These are phyloP conservation scores for Phymatocera aterrima DNA, from an alignment of 2,888 invertebrate genomes.

Conservation along the genomic window DNA sequence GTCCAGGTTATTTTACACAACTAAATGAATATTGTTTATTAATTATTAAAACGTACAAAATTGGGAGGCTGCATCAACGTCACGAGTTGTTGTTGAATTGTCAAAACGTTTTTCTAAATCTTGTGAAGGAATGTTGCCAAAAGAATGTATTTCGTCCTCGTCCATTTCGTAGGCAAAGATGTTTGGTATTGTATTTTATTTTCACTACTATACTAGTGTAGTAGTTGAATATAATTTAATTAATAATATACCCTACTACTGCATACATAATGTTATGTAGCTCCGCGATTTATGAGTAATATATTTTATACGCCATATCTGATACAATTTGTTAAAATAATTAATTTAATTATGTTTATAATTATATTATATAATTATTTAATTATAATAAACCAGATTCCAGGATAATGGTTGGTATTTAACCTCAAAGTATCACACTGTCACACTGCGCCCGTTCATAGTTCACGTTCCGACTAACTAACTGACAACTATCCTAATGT, in stretches of 20 bases:
- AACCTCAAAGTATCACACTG: conserved; percentile 35
- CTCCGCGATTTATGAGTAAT: not conserved
- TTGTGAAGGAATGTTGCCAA: not conserved
- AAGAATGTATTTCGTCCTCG: conserved; percentile 2
- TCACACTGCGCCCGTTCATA: conserved; percentile 20
- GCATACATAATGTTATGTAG: not conserved
- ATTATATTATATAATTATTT: too few species aligned
- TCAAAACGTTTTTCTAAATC: not conserved
- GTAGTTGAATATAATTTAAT: conserved; percentile 13
- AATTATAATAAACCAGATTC: too few species aligned
- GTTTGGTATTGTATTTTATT: not conserved
- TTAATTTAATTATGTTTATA: too few species aligned
- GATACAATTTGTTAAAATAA: not conserved
- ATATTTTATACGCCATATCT: not conserved
- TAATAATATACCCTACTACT: too few species aligned
- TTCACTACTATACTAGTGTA: too few species aligned
- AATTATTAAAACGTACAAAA: not conserved
- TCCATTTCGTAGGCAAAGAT: conserved; percentile 16
- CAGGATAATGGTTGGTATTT: conserved; percentile 2
- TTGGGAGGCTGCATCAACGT: not conserved
- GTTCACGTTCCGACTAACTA: conserved; percentile 19
- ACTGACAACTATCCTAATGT: not conserved
- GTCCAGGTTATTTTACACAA: too few species aligned
- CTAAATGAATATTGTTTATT: not conserved
- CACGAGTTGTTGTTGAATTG: not conserved